A percentile compares a stretch with the other conserved stretches of the same genome.
These are phyloP conservation scores for Siderastrea radians DNA, from an alignment of 92 coral and sea anemone genomes.

Conservation along the genomic window DNA sequence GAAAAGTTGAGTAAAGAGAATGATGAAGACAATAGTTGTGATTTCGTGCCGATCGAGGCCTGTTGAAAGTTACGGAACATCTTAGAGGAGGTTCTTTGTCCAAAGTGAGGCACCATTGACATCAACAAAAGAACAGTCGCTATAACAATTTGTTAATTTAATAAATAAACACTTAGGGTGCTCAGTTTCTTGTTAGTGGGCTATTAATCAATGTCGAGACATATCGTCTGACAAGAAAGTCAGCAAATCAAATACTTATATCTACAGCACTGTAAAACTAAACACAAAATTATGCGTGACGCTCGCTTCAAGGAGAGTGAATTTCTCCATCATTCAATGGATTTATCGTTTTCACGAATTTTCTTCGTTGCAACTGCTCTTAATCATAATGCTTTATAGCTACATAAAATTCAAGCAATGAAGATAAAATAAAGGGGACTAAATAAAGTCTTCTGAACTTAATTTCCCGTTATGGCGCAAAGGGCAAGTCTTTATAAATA, in stretches of 20 bases:
- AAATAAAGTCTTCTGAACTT: no score
- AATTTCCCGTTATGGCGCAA: no score
- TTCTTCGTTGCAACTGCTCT: no score
- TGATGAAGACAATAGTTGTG: background rate
- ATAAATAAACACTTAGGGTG: conserved; percentile 39
- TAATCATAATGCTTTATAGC: no score
- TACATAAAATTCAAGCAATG: no score
- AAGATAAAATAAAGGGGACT: no score
- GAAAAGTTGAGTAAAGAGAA: conserved; percentile 4
- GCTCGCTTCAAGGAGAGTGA: background rate
- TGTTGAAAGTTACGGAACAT: background rate
- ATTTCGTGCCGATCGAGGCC: conserved; percentile 16
- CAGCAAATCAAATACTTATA: background rate
- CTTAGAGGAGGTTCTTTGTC: conserved; percentile 31
- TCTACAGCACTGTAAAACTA: background rate
- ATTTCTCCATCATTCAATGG: background rate
- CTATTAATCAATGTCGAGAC: conserved; percentile 67
- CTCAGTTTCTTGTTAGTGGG: conserved; percentile 60
- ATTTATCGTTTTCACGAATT: background rate
- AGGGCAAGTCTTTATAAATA: no score
- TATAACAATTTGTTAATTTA: conserved; percentile 53
- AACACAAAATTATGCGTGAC: background rate
- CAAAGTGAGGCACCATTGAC: background rate
- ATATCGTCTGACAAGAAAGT: conserved; percentile 24
- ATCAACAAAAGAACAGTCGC: background rate